These are phyloP conservation scores for Osmoderma eremita DNA, from an alignment of 2,888 invertebrate genomes.

Conservation along the genomic window DNA sequence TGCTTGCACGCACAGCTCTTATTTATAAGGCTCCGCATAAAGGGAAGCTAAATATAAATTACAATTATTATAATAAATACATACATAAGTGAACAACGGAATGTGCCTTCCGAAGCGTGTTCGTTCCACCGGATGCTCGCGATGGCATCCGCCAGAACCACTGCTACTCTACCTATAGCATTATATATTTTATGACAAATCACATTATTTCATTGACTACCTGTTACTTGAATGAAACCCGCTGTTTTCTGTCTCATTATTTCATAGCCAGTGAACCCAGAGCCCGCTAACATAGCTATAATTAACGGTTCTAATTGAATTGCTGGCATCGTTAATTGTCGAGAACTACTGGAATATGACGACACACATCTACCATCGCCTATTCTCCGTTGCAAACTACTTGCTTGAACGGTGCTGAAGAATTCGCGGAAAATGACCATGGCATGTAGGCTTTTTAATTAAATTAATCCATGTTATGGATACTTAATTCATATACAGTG, in stretches of 20 bases:
- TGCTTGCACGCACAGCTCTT: no score
- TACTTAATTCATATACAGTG: no score
- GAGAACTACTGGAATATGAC: constrained; percentile 19
- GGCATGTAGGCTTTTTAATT: no score
- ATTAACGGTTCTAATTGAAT: constrained; percentile 38
- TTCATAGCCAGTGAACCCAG: constrained; percentile 37
- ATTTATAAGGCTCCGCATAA: no score
- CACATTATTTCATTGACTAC: constrained; percentile 52
- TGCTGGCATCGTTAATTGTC: constrained; percentile 18
- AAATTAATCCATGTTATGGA: no score
- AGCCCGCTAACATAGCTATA: constrained; percentile 22
- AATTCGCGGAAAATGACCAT: not conserved
- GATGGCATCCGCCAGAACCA: constrained; percentile 50
- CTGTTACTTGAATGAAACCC: constrained; percentile 50
- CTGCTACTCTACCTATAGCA: constrained; percentile 42
- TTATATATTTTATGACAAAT: constrained; percentile 51
- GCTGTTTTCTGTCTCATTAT: constrained; percentile 40
- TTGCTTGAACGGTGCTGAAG: constrained; percentile 5
- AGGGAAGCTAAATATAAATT: constrained; percentile 11
- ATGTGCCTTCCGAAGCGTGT: constrained; percentile 51
- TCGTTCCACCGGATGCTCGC: constrained; percentile 53
- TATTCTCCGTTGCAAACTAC: not conserved
- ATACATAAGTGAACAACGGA: constrained; percentile 41
- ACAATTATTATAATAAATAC: constrained; percentile 28
- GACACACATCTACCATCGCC: constrained; percentile 1